phyloP scores from a whole-genome alignment of 2,113 vertebrate genomes.

The Grus americana region DNA sequence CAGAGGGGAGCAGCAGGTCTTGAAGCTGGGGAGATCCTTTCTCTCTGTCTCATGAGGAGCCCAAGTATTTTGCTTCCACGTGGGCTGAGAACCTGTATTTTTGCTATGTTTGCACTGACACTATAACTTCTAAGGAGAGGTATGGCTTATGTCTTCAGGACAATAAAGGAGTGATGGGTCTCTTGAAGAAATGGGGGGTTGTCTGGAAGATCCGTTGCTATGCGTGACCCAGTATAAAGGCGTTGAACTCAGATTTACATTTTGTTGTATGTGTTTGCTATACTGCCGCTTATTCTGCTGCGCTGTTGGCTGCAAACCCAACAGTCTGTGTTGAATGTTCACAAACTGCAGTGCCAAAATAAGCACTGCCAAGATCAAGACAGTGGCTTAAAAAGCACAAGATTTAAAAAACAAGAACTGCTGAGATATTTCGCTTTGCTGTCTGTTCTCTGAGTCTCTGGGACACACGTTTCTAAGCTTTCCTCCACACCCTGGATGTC shows the following conservation, averaged over 20 bases:
- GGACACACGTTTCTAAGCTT: neutral
- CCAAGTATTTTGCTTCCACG: neutral
- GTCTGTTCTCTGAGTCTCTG: neutral
- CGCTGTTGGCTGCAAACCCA: neutral
- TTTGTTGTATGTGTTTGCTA: neutral
- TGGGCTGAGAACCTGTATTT: neutral
- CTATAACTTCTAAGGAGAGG: neutral
- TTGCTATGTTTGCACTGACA: neutral
- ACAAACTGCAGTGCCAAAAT: constrained; percentile 29
- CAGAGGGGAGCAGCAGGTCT: neutral
- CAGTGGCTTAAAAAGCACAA: constrained; percentile 49
- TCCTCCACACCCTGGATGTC: neutral
- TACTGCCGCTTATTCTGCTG: neutral
- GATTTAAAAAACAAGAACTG: neutral
- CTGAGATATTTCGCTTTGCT: constrained; percentile 31
- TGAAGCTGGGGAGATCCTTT: neutral
- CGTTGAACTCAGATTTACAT: neutral
- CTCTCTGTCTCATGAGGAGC: neutral
- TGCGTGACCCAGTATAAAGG: neutral
- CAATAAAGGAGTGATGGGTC: neutral
- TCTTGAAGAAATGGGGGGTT: neutral
- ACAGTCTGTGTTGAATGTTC: constrained; percentile 33
- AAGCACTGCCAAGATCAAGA: constrained; percentile 54
- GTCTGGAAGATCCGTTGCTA: neutral
- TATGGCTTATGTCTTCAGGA: neutral